A percentile compares a stretch with the other conserved stretches of the same genome.
phyloP scores from a whole-genome alignment of 1,140 invertebrate genomes.

The Globodera ellingtonae region DNA sequence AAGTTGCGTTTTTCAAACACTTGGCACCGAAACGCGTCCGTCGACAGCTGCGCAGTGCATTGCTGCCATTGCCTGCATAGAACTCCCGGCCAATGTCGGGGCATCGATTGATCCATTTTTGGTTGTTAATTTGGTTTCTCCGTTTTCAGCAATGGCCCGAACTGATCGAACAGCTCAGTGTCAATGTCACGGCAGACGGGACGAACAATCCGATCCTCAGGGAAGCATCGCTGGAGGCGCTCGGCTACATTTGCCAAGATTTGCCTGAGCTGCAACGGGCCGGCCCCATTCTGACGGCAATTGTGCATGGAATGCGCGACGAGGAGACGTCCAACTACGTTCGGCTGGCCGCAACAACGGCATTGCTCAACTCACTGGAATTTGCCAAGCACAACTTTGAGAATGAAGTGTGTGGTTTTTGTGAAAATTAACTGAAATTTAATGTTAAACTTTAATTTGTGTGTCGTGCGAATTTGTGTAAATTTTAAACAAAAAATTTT shows the following conservation, averaged over 20 bases:
- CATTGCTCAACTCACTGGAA: constrained; percentile 94
- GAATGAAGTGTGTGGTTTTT: constrained; percentile 74
- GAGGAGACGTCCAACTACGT: constrained; percentile 73
- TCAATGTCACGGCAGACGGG: constrained; percentile 84
- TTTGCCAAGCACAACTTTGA: constrained; percentile 99
- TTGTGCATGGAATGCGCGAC: constrained; percentile 94
- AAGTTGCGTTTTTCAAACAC: constrained; percentile 88
- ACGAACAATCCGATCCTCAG: constrained; percentile 74
- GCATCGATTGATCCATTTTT: constrained; percentile 11
- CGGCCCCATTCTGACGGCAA: constrained; percentile 95
- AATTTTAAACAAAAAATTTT: too few species aligned
- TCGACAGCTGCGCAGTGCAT: constrained; percentile 98
- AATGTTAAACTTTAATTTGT: constrained; percentile 15
- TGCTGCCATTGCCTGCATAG: constrained; percentile 93
- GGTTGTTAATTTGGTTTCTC: not conserved
- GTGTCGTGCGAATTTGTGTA: too few species aligned
- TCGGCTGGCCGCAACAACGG: constrained; percentile 87
- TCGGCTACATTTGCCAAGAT: constrained; percentile 84
- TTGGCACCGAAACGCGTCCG: constrained; percentile 93
- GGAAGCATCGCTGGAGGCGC: constrained; percentile 92
- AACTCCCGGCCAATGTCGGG: constrained; percentile 76
- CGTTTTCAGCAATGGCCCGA: constrained; percentile 72
- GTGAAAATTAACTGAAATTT: not conserved
- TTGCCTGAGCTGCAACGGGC: constrained; percentile 81
- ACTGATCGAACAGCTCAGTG: constrained; percentile 81